Conservation (phyloP, 2,113 vertebrate genomes). For the Quiscalus mexicanus region DNA sequence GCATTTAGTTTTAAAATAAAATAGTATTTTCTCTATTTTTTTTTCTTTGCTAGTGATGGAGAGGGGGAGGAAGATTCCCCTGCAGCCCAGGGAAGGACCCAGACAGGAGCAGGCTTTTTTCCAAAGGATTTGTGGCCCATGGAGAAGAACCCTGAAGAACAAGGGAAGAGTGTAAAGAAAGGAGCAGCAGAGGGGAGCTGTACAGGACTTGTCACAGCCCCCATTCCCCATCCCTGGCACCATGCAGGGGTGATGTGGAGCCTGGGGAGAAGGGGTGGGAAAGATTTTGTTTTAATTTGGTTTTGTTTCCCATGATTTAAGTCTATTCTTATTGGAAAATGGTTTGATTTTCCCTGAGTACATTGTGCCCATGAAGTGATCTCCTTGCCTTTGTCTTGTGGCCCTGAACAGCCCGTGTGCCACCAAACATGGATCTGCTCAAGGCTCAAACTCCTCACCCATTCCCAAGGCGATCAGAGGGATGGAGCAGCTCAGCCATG, state of each 20-base stretch:
- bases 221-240: not conserved
- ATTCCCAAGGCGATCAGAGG: not conserved
- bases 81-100: not conserved
- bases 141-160: not conserved
- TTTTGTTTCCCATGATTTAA: not conserved
- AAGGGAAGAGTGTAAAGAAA: not conserved
- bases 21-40: not conserved
- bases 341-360: not conserved
- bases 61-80: not conserved
- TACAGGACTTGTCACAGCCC: not conserved
- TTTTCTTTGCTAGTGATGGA: not conserved
- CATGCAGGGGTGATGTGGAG: not conserved
- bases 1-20: not conserved
- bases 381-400: not conserved
- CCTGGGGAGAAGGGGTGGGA: not conserved
- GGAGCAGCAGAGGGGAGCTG: not conserved
- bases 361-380: not conserved
- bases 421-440: not conserved
- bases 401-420: not conserved
- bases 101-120: not conserved
- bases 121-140: not conserved
- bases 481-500: not conserved
- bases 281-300: not conserved
- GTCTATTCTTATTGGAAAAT: not conserved
- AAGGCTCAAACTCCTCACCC: not conserved